Percentiles rank a stretch among this genome's conserved stretches.
Conservation (phyloP, 2,888 invertebrate species). For the Cantharis rufa region DNA sequence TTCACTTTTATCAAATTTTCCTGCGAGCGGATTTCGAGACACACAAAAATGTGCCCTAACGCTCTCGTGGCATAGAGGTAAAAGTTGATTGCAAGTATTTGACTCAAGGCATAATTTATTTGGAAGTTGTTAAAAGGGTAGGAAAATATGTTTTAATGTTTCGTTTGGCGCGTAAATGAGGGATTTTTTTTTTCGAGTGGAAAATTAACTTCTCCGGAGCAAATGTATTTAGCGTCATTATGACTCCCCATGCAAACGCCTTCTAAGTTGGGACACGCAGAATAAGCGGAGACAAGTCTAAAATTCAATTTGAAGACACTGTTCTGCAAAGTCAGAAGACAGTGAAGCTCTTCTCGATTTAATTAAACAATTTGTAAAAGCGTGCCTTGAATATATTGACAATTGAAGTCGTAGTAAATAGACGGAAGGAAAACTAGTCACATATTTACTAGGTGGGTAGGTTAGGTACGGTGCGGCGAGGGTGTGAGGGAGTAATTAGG, state of each 20-base stretch:
- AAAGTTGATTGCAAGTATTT: slow-evolving; percentile 26
- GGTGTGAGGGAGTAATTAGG: neutral
- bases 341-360: slow-evolving; percentile 46
- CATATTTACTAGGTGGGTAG: slow-evolving; percentile 4
- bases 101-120: slow-evolving; percentile 42
- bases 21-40: slow-evolving; percentile 30
- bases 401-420: slow-evolving; percentile 46
- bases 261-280: slow-evolving; percentile 26
- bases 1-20: slow-evolving; percentile 50
- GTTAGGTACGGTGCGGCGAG: neutral
- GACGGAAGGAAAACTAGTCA: slow-evolving; percentile 28
- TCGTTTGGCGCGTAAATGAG: slow-evolving; percentile 12
- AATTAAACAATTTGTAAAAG: slow-evolving; percentile 57
- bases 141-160: slow-evolving; percentile 37
- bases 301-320: slow-evolving; percentile 47
- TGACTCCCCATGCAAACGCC: neutral
- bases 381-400: slow-evolving; percentile 54
- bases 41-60: slow-evolving; percentile 32
- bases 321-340: slow-evolving; percentile 39
- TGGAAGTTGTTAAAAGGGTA: slow-evolving; percentile 46
- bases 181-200: neutral
- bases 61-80: slow-evolving; percentile 28
- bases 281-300: slow-evolving; percentile 41
- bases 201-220: neutral
- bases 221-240: neutral